These are phyloP conservation scores for Rhizoglyphus robini DNA, from an alignment of 1,140 invertebrate species.

Conservation along the genomic window DNA sequence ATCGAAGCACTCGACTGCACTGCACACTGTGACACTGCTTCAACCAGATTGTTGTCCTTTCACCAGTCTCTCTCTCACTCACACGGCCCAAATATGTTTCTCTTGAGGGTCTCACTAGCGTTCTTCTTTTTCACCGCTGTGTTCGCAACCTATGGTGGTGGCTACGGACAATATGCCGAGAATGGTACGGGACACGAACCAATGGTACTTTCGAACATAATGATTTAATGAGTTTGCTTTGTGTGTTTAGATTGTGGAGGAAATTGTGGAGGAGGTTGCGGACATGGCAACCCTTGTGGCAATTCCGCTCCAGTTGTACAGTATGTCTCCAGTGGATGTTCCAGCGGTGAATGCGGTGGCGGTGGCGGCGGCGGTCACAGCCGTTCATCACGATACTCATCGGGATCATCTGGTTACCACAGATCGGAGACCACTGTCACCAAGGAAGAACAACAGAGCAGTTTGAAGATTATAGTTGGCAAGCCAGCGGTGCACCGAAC, in stretches of 20 bases:
- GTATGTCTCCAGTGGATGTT: background rate
- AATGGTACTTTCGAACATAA: too few relatives aligned
- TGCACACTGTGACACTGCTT: too few relatives aligned
- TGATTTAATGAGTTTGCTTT: too few relatives aligned
- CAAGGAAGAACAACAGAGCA: background rate
- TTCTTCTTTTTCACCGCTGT: too few relatives aligned
- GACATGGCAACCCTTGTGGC: background rate
- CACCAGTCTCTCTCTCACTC: too few relatives aligned
- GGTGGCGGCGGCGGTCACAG: background rate
- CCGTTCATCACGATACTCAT: background rate
- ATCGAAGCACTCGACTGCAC: too few relatives aligned
- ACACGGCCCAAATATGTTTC: too few relatives aligned
- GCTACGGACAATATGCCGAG: too few relatives aligned
- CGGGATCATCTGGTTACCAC: background rate
- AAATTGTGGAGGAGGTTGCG: background rate
- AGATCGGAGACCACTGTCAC: background rate
- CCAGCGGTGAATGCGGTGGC: background rate
- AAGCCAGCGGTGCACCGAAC: background rate
- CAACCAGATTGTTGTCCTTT: too few relatives aligned
- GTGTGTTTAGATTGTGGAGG: slow-evolving; percentile 5
- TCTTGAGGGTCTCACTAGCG: too few relatives aligned
- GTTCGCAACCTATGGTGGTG: too few relatives aligned
- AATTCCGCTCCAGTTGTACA: background rate
- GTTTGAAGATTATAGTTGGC: background rate
- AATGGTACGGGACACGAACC: too few relatives aligned